These are phyloP conservation scores for Coturnix japonica DNA, from an alignment of 2,113 vertebrate species.

Conservation along the genomic window DNA sequence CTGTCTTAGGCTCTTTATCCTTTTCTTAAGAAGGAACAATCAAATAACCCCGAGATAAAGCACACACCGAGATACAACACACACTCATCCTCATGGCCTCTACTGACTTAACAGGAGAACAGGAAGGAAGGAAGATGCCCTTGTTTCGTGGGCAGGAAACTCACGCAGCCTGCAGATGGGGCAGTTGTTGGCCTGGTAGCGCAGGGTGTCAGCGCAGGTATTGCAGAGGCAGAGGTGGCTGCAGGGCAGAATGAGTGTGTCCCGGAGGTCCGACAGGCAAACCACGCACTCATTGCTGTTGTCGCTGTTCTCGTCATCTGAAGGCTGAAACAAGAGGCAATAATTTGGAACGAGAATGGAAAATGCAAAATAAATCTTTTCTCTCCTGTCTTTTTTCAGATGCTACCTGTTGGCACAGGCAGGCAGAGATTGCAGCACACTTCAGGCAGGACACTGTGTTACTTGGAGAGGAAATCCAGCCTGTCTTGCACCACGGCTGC, in stretches of 20 bases:
- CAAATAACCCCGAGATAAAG: background rate
- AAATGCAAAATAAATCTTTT: background rate
- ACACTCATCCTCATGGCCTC: background rate
- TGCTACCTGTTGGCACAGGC: background rate
- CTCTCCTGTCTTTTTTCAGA: background rate
- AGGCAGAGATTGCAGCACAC: background rate
- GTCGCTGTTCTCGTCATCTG: conserved; percentile 95
- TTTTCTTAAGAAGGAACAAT: conserved; percentile 13
- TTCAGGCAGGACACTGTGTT: background rate
- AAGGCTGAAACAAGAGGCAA: conserved; percentile 78
- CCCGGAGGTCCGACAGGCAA: conserved; percentile 92
- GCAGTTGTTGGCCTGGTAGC: conserved; percentile 98
- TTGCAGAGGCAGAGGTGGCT: conserved; percentile 95
- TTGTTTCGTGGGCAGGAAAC: conserved; percentile 35
- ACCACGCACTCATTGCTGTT: conserved; percentile 98
- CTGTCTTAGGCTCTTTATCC: background rate
- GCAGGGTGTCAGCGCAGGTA: conserved; percentile 93
- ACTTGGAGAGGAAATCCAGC: background rate
- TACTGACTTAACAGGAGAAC: background rate
- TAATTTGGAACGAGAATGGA: fast-evolving
- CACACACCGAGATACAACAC: background rate
- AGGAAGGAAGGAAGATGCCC: background rate
- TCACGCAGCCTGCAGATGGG: conserved; percentile 97
- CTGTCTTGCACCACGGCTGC: background rate
- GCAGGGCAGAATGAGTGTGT: conserved; percentile 95